These are phyloP conservation scores for Lysandra bellargus DNA, from an alignment of 2,888 invertebrate species.

Conservation along the genomic window DNA sequence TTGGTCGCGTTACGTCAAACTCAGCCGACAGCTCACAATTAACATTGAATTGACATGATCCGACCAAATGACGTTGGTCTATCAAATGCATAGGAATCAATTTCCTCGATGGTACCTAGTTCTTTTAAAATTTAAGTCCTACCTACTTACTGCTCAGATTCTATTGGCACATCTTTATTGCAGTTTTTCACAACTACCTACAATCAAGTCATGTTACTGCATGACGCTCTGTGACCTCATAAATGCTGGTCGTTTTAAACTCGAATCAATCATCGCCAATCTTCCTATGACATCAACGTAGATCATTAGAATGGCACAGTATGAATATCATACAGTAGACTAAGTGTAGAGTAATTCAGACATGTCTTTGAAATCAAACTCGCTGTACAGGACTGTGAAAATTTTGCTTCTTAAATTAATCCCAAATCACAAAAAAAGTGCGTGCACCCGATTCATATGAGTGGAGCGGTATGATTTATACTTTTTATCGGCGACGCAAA, in stretches of 20 bases:
- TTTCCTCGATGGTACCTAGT: too few relatives aligned
- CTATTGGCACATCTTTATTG: not conserved
- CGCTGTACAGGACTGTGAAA: too few relatives aligned
- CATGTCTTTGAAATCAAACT: not conserved
- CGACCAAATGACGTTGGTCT: too few relatives aligned
- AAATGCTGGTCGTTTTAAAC: slow-evolving; percentile 27
- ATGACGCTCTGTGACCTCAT: slow-evolving; percentile 32
- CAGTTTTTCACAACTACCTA: not conserved
- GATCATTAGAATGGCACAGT: slow-evolving; percentile 1
- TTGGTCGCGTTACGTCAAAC: too few relatives aligned
- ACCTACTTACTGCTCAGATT: not conserved
- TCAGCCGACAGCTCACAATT: too few relatives aligned
- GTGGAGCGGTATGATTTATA: too few relatives aligned
- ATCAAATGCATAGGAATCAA: too few relatives aligned
- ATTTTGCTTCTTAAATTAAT: too few relatives aligned
- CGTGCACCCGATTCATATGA: too few relatives aligned
- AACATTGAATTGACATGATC: too few relatives aligned
- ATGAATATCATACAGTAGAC: not conserved
- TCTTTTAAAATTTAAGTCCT: not conserved
- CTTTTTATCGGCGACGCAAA: too few relatives aligned
- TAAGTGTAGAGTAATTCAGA: not conserved
- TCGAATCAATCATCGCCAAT: slow-evolving; percentile 33
- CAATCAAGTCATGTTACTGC: slow-evolving; percentile 7
- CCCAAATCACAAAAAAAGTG: too few relatives aligned
- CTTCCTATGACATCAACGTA: slow-evolving; percentile 32